phyloP scores from a whole-genome alignment of 2,797 vertebrate species.

The Tenualosa thibaudeaui region DNA sequence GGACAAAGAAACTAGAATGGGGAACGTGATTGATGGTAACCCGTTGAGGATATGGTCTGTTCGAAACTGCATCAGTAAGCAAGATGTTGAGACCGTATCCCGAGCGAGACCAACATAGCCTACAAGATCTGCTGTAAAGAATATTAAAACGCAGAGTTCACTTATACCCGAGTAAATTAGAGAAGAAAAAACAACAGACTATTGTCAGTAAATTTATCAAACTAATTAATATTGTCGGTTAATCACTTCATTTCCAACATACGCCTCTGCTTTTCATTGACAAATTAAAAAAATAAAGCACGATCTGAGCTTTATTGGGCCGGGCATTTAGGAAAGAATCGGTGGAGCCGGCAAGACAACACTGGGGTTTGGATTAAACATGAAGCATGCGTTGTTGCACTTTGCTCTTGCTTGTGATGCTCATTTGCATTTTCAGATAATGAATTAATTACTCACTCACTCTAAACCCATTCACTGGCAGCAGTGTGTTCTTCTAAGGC shows the following conservation, averaged over 20 bases:
- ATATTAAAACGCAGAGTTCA: slow-evolving; percentile 60
- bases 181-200: not conserved
- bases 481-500: slow-evolving; percentile 49
- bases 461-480: slow-evolving; percentile 64
- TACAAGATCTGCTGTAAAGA: slow-evolving; percentile 58
- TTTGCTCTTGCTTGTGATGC: slow-evolving; percentile 36
- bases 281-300: slow-evolving; percentile 8
- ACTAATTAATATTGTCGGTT: too few species aligned
- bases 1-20: slow-evolving; percentile 61
- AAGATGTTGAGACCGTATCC: slow-evolving; percentile 67
- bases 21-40: slow-evolving; percentile 77
- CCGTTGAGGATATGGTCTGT: slow-evolving; percentile 69
- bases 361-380: slow-evolving; percentile 43
- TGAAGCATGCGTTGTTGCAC: slow-evolving; percentile 49
- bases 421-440: slow-evolving; percentile 77
- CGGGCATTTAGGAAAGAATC: not conserved
- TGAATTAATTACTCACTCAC: slow-evolving; percentile 77
- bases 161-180: not conserved
- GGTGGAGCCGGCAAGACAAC: slow-evolving; percentile 36
- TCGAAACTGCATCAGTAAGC: slow-evolving; percentile 72
- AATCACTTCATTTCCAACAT: not conserved
- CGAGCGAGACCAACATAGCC: slow-evolving; percentile 57
- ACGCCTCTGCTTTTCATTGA: not conserved
- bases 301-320: not conserved
- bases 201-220: not conserved